A percentile compares a stretch with the other conserved stretches of the same genome.
Evolutionary conservation across 2,113 vertebrate genomes (phyloP).

Genomic region (Zootoca vivipara): DNA sequence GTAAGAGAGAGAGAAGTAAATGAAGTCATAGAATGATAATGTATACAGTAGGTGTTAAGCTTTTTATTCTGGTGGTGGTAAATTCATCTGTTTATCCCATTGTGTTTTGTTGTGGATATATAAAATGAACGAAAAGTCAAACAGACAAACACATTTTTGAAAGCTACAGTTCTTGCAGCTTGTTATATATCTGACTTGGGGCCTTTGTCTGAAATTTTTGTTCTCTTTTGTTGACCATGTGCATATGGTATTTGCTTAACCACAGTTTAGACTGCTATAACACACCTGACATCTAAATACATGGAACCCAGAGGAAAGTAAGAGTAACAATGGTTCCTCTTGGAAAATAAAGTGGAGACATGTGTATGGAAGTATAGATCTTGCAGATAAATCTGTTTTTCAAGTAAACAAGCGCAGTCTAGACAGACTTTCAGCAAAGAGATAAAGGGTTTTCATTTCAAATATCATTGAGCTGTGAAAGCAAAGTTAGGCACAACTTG

Average conservation of each 20-base stretch:
- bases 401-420: constrained; percentile 13
- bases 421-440: constrained; percentile 25
- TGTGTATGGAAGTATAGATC: constrained; percentile 4
- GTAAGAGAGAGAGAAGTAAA: not conserved
- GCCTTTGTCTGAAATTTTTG: not conserved
- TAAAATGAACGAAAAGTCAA: not conserved
- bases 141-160: not conserved
- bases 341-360: constrained; percentile 1
- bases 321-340: constrained; percentile 11
- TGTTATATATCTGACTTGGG: not conserved
- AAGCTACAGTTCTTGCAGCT: not conserved
- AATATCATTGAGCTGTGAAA: constrained; percentile 47
- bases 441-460: constrained; percentile 49
- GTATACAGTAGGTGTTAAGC: too few species aligned
- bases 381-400: constrained; percentile 36
- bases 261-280: not conserved
- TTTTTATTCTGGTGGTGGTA: not conserved
- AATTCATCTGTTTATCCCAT: not conserved
- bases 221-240: not conserved
- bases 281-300: not conserved
- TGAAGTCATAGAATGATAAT: not conserved
- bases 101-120: not conserved
- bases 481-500: constrained; percentile 50
- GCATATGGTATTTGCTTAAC: not conserved
- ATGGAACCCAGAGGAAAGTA: not conserved